Evolutionary conservation across 2,113 vertebrate species (phyloP).

Genomic region (Malurus cyaneus): DNA sequence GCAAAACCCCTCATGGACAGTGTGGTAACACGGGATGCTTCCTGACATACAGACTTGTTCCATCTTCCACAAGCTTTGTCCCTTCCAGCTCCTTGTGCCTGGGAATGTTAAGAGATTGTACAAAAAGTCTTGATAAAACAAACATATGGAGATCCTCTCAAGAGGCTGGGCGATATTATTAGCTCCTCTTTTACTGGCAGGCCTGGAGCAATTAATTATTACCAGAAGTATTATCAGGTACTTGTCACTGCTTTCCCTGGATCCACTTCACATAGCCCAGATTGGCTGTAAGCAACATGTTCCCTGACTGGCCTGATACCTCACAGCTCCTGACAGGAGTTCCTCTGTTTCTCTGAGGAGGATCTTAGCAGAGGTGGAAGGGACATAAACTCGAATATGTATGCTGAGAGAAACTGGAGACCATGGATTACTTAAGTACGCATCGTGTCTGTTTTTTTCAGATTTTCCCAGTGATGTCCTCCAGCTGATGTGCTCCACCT

Average conservation of each 20-base stretch:
- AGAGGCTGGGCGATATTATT: conserved; percentile 28
- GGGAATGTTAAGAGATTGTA: neutral
- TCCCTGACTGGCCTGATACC: neutral
- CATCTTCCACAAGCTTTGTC: neutral
- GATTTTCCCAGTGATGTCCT: neutral
- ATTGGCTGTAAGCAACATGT: neutral
- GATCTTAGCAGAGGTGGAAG: neutral
- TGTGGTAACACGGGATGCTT: neutral
- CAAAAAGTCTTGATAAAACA: neutral
- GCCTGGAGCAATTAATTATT: conserved; percentile 15
- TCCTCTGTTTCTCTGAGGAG: neutral
- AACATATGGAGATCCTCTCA: neutral
- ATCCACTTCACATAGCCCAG: conserved; percentile 10
- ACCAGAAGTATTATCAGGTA: conserved; percentile 33
- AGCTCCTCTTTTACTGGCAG: conserved; percentile 35
- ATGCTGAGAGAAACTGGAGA: neutral
- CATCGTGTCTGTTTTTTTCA: neutral
- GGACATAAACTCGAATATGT: neutral
- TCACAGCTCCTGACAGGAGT: neutral
- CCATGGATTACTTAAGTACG: neutral
- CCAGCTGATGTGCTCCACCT: neutral
- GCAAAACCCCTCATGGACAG: neutral
- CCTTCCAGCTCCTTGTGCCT: neutral
- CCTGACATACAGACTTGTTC: neutral
- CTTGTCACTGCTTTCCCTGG: conserved; percentile 7